Conservation (phyloP, 37 sponge, comb jelly and placozoan genomes). For the Eunapius fragilis region DNA sequence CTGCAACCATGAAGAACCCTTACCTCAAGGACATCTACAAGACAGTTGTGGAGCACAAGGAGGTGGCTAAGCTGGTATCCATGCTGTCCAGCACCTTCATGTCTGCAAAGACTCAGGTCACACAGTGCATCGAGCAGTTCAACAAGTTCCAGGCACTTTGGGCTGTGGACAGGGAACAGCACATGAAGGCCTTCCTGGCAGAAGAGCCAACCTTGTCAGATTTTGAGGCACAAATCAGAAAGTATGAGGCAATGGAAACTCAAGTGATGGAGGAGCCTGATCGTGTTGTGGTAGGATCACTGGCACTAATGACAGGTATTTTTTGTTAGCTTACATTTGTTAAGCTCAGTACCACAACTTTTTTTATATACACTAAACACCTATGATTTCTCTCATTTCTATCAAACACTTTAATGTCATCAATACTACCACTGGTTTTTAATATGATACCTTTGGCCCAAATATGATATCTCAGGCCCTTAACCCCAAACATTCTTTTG, state of each 20-base stretch:
- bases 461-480: too few relatives aligned
- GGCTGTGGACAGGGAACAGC: slow-evolving; percentile 72
- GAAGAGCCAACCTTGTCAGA: slow-evolving; percentile 82
- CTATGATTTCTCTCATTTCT: too few relatives aligned
- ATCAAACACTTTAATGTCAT: too few relatives aligned
- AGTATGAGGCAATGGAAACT: slow-evolving; percentile 57
- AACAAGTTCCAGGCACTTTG: slow-evolving; percentile 88
- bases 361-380: too few relatives aligned
- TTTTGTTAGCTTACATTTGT: not conserved
- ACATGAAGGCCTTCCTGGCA: slow-evolving; percentile 75
- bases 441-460: too few relatives aligned
- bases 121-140: slow-evolving; percentile 73
- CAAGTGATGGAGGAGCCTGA: slow-evolving; percentile 59
- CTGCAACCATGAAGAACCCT: not conserved
- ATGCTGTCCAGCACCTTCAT: slow-evolving; percentile 82
- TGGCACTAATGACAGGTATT: slow-evolving; percentile 69
- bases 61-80: slow-evolving; percentile 86
- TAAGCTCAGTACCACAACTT: too few relatives aligned
- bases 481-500: not conserved
- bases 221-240: slow-evolving; percentile 80
- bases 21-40: slow-evolving; percentile 53
- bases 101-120: slow-evolving; percentile 85
- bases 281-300: slow-evolving; percentile 52
- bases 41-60: slow-evolving; percentile 89
- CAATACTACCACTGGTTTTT: too few relatives aligned